Evolutionary conservation across 2,113 vertebrate species (phyloP).

Genomic region (Solea solea): DNA sequence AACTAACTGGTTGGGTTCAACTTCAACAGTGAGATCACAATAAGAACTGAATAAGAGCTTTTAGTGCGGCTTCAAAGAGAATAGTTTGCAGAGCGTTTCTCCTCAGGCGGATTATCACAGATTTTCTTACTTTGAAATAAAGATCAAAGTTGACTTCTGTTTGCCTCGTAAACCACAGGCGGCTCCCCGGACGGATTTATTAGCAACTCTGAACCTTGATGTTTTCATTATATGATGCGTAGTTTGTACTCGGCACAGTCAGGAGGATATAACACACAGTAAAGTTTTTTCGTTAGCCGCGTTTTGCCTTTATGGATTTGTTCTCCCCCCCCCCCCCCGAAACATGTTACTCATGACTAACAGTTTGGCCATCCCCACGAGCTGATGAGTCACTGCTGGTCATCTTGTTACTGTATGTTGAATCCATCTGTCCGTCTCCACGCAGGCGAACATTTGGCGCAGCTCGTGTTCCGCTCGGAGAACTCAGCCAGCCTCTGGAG

Average conservation of each 20-base stretch:
- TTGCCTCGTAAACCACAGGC: slow-evolving; percentile 9
- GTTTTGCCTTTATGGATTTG: background rate
- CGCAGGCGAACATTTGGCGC: slow-evolving; percentile 90
- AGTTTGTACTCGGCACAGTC: slow-evolving; percentile 19
- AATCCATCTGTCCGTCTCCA: slow-evolving; percentile 51
- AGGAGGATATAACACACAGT: background rate
- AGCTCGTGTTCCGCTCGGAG: slow-evolving; percentile 97
- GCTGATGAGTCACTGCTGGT: slow-evolving; percentile 30
- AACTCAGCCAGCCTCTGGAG: slow-evolving; percentile 97
- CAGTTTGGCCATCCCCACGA: background rate
- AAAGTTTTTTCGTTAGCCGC: background rate
- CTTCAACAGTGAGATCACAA: background rate
- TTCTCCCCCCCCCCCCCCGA: no score
- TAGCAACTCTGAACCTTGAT: slow-evolving; percentile 9
- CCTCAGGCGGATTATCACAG: slow-evolving; percentile 4
- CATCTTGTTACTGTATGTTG: slow-evolving; percentile 19
- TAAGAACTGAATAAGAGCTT: slow-evolving; percentile 9
- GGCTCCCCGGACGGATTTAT: slow-evolving; percentile 25
- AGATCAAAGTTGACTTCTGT: slow-evolving; percentile 29
- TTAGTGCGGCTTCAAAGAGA: slow-evolving; percentile 14
- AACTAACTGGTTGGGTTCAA: slow-evolving; percentile 4
- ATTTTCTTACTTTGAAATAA: slow-evolving; percentile 30
- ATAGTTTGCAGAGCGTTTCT: slow-evolving; percentile 9
- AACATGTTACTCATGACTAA: background rate
- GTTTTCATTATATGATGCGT: slow-evolving; percentile 16